Evolutionary conservation across 2,797 vertebrate genomes (phyloP).

Genomic region (Acridotheres tristis): DNA sequence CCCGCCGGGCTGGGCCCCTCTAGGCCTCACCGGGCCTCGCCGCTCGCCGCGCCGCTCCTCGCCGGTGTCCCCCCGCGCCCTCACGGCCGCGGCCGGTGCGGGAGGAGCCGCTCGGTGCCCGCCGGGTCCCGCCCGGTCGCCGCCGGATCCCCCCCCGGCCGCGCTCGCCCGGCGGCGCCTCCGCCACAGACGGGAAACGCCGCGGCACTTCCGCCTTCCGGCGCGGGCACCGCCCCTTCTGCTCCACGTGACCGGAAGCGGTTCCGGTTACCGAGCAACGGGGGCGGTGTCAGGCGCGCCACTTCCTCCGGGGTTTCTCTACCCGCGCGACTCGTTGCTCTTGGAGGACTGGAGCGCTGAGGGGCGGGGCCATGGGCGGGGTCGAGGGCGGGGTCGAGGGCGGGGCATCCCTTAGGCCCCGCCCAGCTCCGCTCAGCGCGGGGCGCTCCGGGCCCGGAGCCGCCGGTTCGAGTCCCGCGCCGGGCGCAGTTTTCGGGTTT

Average conservation of each 20-base stretch:
- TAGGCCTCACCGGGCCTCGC: not conserved
- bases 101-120: not conserved
- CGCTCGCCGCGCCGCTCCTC: not conserved
- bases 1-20: too few relatives aligned
- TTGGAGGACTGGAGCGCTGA: not conserved
- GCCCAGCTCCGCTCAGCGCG: too few relatives aligned
- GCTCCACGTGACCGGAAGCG: rapidly evolving
- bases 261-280: not conserved
- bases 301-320: rapidly evolving
- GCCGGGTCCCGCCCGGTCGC: not conserved
- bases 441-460: not conserved
- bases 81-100: too few relatives aligned
- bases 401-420: too few relatives aligned
- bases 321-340: rapidly evolving
- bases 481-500: too few relatives aligned
- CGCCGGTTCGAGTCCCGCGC: not conserved
- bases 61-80: not conserved
- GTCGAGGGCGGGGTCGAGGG: too few relatives aligned
- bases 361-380: not conserved
- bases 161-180: not conserved
- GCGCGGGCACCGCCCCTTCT: too few relatives aligned
- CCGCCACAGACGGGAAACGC: not conserved
- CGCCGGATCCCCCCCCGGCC: too few relatives aligned
- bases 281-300: rapidly evolving
- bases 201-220: not conserved